phyloP scores from a whole-genome alignment of 2,113 vertebrate species.

The Pelobates fuscus region DNA sequence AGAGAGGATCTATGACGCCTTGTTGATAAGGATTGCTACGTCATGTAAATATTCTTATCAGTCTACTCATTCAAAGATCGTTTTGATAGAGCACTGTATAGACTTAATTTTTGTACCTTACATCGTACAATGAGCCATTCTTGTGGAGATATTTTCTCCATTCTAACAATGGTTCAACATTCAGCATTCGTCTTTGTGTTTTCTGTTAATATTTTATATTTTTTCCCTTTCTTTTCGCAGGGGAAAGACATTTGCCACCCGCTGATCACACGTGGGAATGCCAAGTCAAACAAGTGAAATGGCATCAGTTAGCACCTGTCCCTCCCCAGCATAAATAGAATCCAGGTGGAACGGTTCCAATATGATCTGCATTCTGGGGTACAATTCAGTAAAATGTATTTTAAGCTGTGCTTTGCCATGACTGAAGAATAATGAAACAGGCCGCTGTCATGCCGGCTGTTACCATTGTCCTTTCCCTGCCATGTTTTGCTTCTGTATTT shows the following conservation, averaged over 20 bases:
- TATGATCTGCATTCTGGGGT: conserved; percentile 54
- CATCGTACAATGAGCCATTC: too few relatives aligned
- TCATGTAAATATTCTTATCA: too few relatives aligned
- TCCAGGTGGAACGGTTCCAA: conserved; percentile 71
- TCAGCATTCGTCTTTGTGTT: too few relatives aligned
- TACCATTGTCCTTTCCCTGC: neutral
- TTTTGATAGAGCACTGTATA: too few relatives aligned
- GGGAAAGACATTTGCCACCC: conserved; percentile 92
- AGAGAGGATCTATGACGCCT: too few relatives aligned
- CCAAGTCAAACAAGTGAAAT: conserved; percentile 72
- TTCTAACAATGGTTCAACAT: too few relatives aligned
- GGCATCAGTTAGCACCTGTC: conserved; percentile 66
- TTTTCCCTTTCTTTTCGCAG: conserved; percentile 64
- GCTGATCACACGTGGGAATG: conserved; percentile 74
- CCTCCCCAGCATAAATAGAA: conserved; percentile 69
- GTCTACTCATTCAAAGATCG: too few relatives aligned
- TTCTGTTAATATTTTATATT: neutral
- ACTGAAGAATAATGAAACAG: conserved; percentile 12
- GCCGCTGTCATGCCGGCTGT: neutral
- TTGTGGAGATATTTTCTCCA: too few relatives aligned
- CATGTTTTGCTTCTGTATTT: conserved; percentile 27
- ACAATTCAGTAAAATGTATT: neutral
- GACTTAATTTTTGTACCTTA: too few relatives aligned
- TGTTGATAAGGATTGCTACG: too few relatives aligned
- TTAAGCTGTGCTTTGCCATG: conserved; percentile 33